Evolutionary conservation across 2,888 invertebrate genomes (phyloP).

Genomic region (Ferrisia virgata): DNA sequence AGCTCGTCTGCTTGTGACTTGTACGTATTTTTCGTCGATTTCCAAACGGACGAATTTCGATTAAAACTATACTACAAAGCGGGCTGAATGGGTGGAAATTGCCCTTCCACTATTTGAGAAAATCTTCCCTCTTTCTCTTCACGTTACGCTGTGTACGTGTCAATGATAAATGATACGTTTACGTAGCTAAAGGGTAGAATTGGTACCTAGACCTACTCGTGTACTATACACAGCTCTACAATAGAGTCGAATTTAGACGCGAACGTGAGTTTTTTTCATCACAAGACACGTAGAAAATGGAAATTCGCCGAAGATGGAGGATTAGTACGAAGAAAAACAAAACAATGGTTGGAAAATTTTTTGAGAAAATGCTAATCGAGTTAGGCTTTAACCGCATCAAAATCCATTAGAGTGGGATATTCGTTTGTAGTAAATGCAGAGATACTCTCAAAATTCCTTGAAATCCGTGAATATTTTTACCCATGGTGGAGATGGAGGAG

Average conservation of each 20-base stretch:
- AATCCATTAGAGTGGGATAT: no score
- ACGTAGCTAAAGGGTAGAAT: not conserved
- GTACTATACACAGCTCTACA: no score
- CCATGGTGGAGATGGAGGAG: no score
- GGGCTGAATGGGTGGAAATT: no score
- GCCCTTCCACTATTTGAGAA: not conserved
- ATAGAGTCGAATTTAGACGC: not conserved
- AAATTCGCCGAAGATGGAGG: not conserved
- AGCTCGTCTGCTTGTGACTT: not conserved
- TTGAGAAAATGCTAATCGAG: not conserved
- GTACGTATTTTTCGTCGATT: not conserved
- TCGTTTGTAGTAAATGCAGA: no score
- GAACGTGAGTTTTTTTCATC: no score
- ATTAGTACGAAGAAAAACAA: not conserved
- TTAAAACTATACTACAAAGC: not conserved
- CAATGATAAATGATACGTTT: constrained; percentile 14
- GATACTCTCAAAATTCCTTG: no score
- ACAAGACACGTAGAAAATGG: not conserved
- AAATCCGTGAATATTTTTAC: no score
- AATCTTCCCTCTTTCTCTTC: not conserved
- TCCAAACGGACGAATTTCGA: constrained; percentile 11
- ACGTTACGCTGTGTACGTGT: not conserved
- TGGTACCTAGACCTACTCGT: no score
- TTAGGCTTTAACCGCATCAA: no score
- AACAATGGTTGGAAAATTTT: not conserved